Percentiles rank a stretch among this genome's conserved stretches.
These are phyloP conservation scores for Linyphia triangularis DNA, from an alignment of 2,888 invertebrate species.

Conservation along the genomic window DNA sequence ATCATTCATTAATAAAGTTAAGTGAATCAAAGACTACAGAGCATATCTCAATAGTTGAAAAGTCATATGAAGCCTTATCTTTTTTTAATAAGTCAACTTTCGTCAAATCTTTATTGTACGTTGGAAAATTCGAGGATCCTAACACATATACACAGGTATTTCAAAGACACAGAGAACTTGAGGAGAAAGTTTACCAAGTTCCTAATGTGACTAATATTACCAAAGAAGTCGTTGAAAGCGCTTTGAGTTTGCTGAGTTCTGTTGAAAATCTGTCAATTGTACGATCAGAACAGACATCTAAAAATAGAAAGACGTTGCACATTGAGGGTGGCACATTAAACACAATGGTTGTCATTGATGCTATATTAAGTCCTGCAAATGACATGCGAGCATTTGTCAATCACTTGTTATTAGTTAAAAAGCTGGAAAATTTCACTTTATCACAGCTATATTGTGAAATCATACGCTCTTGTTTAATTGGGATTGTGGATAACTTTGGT, in stretches of 20 bases:
- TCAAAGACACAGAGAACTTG: slow-evolving; percentile 89
- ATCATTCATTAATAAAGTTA: slow-evolving; percentile 79
- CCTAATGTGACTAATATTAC: slow-evolving; percentile 74
- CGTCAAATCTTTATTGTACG: slow-evolving; percentile 79
- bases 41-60: slow-evolving; percentile 79
- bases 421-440: slow-evolving; percentile 86
- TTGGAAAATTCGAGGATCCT: slow-evolving; percentile 80
- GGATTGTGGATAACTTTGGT: slow-evolving; percentile 91
- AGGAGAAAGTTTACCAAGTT: slow-evolving; percentile 78
- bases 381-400: slow-evolving; percentile 89
- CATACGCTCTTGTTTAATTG: slow-evolving; percentile 92
- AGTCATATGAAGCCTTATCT: slow-evolving; percentile 78
- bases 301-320: slow-evolving; percentile 77
- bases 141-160: slow-evolving; percentile 85
- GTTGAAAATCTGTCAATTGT: slow-evolving; percentile 73
- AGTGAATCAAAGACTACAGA: slow-evolving; percentile 78
- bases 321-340: slow-evolving; percentile 66
- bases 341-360: slow-evolving; percentile 88
- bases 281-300: slow-evolving; percentile 39
- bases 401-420: slow-evolving; percentile 90
- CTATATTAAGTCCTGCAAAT: slow-evolving; percentile 90
- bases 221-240: slow-evolving; percentile 76
- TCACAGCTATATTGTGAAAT: slow-evolving; percentile 92
- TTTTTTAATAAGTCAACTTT: slow-evolving; percentile 79
- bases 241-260: slow-evolving; percentile 74